These are phyloP conservation scores for Calameuta pallipes DNA, from an alignment of 2,888 invertebrate species.

Conservation along the genomic window DNA sequence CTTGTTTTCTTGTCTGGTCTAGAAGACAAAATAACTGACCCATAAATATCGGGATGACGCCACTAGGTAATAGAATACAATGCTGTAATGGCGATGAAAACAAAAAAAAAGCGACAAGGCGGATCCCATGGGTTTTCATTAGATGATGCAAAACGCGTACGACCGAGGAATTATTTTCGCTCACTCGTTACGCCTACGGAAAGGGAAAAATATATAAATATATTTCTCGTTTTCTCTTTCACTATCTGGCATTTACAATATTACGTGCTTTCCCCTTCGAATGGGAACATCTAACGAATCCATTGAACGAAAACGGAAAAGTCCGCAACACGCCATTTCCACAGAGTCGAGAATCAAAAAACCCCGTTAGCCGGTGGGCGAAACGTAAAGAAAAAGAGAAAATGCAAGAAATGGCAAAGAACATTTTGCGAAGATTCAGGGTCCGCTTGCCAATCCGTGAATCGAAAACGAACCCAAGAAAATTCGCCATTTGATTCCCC, in stretches of 20 bases:
- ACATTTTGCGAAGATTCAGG: neutral
- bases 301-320: neutral
- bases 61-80: neutral
- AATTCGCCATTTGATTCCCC: neutral
- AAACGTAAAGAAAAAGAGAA: neutral
- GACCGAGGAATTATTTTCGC: neutral
- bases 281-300: neutral
- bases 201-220: neutral
- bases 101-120: neutral
- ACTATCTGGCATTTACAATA: neutral
- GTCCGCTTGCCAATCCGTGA: neutral
- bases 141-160: neutral
- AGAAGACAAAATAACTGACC: neutral
- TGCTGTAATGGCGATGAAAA: neutral
- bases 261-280: neutral
- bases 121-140: neutral
- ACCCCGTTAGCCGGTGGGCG: neutral
- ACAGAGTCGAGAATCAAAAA: neutral
- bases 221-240: neutral
- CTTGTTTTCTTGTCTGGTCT: neutral
- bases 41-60: neutral
- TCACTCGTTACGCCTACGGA: neutral
- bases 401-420: neutral
- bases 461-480: neutral
- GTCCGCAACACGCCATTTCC: neutral